Percentiles rank a stretch among this genome's conserved stretches.
Evolutionary conservation across 2,113 vertebrate species (phyloP).

Genomic region (Bufo gargarizans): DNA sequence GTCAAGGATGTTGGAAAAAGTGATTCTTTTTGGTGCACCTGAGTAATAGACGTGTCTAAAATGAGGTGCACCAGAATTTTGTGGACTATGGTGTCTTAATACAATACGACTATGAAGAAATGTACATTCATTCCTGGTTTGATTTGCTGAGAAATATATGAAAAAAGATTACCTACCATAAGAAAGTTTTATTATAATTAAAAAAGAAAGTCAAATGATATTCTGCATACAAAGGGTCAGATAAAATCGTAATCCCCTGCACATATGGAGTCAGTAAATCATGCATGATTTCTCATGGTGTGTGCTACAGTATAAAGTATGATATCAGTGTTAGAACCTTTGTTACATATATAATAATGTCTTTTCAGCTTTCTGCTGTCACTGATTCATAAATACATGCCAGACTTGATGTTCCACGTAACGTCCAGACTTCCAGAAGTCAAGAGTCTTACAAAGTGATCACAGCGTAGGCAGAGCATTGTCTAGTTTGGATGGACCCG

Average conservation of each 20-base stretch:
- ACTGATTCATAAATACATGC: background rate
- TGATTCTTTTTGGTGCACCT: too few relatives aligned
- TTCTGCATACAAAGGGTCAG: background rate
- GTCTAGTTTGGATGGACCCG: background rate
- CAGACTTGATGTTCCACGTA: background rate
- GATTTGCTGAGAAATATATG: too few relatives aligned
- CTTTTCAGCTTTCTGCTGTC: background rate
- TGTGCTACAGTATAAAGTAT: background rate
- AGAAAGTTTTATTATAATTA: too few relatives aligned
- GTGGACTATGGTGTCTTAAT: too few relatives aligned
- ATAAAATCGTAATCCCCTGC: background rate
- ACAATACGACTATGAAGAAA: too few relatives aligned
- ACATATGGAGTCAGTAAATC: background rate
- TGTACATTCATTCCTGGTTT: too few relatives aligned
- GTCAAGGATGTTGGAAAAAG: too few relatives aligned
- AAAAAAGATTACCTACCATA: too few relatives aligned
- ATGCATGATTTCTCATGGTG: background rate
- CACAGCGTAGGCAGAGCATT: background rate
- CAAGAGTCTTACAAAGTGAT: slow-evolving; percentile 4
- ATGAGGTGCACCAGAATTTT: too few relatives aligned
- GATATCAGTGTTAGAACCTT: background rate
- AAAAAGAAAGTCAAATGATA: background rate
- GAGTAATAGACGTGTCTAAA: too few relatives aligned
- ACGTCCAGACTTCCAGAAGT: background rate
- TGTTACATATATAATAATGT: background rate